Evolutionary conservation across 2,888 invertebrate species (phyloP), one percentile per base, ranked within the genome.

Genomic region (Arrhopalites spinosus): DNA sequence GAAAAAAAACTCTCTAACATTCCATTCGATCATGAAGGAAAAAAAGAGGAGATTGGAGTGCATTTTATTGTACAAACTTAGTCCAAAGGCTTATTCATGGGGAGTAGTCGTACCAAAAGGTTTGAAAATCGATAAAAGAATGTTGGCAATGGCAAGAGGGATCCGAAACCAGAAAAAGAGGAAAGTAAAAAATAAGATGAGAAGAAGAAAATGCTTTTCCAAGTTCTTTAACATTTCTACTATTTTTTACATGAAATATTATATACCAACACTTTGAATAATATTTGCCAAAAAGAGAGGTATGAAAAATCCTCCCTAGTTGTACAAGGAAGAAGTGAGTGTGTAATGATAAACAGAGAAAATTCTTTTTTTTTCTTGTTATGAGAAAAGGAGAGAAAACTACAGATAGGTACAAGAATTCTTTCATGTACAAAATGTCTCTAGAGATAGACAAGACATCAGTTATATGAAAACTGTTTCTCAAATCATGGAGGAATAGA

Each of bases 101-200:
- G 11, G 36, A 36, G 36, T 36, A 36, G 3, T 11, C 36, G 5
- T 56, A 3, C 20, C 5, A 30, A 30, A 20, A 53, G 56, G 20
- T 56, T 70, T 53, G 17, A 56, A 70, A 70, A 36, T 70, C 56
- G 56, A 70, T 56, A 56, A 30, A 70, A 56, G 56, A 53, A 70
- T 56, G 56, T 70, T 70, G 70, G 70, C 70, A 53, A 27, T 1
- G n/a, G n/a, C n/a, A n/a, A n/a, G n/a, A n/a, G n/a, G n/a, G n/a
- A 27, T n/a, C 1, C 64, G 36, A 59, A 23, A 20, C 59, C 59
- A 59, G 25, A 59, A 23, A n/a, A 36, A 36, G 36, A 36, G 36
- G 36, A 36, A n/a, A 53, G 53, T 53, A 53, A 17, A 20, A 64
- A 64, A 43, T 15, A 23, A 17, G 11, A 25, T 11, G 8, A 59